Percentiles rank a stretch among this genome's conserved stretches.
These are phyloP conservation scores for Protaetia brevitarsis DNA, from an alignment of 1,140 invertebrate species.

Conservation along the genomic window DNA sequence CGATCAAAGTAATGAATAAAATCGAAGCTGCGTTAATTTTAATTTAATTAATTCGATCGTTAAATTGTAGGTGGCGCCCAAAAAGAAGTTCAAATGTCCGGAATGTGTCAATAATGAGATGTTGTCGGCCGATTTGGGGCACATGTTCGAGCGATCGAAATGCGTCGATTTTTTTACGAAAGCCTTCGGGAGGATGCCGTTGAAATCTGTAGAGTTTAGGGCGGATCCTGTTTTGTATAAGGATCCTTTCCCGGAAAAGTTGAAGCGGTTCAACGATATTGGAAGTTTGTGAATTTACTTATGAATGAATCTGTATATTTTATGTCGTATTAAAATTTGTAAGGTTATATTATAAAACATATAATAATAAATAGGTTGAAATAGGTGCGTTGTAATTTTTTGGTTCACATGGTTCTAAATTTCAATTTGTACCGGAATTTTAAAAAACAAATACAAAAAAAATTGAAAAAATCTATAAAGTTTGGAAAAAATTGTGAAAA, in stretches of 20 bases:
- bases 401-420: too few relatives aligned
- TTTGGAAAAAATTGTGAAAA: too few relatives aligned
- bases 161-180: slow-evolving; percentile 86
- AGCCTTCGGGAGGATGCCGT: slow-evolving; percentile 84
- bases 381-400: too few relatives aligned
- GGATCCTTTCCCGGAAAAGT: slow-evolving; percentile 81
- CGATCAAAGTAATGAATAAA: slow-evolving; percentile 72
- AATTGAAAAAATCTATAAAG: too few relatives aligned
- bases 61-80: slow-evolving; percentile 76
- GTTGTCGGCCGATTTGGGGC: slow-evolving; percentile 86
- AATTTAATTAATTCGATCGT: not conserved
- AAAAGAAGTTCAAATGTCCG: slow-evolving; percentile 98
- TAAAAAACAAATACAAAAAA: too few relatives aligned
- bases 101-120: slow-evolving; percentile 93
- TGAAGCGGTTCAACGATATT: slow-evolving; percentile 88
- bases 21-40: not conserved
- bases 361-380: not conserved
- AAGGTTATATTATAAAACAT: not conserved
- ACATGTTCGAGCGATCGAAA: slow-evolving; percentile 90
- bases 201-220: slow-evolving; percentile 86
- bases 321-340: too few relatives aligned
- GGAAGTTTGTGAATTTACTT: slow-evolving; percentile 70
- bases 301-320: not conserved
- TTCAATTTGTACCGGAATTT: too few relatives aligned
- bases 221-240: slow-evolving; percentile 93